Conservation (phyloP, 2,113 vertebrate species). For the Nycticorax nycticorax region DNA sequence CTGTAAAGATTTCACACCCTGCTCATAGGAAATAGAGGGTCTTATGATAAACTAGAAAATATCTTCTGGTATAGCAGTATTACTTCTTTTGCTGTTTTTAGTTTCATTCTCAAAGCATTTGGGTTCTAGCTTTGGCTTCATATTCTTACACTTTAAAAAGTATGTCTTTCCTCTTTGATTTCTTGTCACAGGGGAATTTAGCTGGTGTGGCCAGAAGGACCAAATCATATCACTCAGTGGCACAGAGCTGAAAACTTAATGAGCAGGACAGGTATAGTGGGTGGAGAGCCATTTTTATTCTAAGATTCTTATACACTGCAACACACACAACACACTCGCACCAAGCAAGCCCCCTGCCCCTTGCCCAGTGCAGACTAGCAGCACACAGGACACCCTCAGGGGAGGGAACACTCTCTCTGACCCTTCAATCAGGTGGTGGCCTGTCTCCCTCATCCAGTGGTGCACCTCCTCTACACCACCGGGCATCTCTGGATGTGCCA, state of each 20-base stretch:
- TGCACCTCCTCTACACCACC: neutral
- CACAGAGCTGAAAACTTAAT: neutral
- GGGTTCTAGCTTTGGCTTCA: neutral
- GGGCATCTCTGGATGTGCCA: neutral
- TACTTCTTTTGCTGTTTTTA: neutral
- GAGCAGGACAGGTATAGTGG: fast-evolving
- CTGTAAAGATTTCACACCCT: neutral
- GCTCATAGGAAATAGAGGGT: neutral
- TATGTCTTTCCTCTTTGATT: neutral
- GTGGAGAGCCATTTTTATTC: neutral
- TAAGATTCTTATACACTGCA: neutral
- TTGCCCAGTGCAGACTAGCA: neutral
- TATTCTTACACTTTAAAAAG: neutral
- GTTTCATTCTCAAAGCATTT: neutral
- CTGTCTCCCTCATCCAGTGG: neutral
- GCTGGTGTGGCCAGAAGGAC: neutral
- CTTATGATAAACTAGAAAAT: neutral
- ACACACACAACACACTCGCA: fast-evolving
- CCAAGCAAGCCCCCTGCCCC: neutral
- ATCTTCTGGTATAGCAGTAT: neutral
- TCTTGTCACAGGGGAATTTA: neutral
- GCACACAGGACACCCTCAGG: neutral
- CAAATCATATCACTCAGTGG: neutral
- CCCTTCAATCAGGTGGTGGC: neutral
- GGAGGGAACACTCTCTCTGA: fast-evolving